phyloP scores from a whole-genome alignment of 2,113 vertebrate genomes.

The Salminus brasiliensis region DNA sequence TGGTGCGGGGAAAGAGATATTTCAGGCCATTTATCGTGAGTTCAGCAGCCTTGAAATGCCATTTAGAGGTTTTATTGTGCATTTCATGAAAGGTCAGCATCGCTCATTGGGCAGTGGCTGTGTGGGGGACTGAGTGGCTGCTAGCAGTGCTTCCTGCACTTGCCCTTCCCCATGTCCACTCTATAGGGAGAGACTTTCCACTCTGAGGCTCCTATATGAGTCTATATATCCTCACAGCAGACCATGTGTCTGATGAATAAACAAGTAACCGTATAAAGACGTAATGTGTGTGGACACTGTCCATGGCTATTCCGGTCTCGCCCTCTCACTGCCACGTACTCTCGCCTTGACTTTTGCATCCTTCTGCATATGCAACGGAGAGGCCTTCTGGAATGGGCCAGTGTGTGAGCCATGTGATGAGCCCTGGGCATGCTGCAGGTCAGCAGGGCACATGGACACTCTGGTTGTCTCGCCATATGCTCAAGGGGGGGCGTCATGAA shows the following conservation, averaged over 20 bases:
- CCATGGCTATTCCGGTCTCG: not conserved
- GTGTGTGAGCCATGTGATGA: constrained; percentile 2
- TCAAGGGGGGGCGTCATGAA: not conserved
- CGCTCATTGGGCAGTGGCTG: constrained; percentile 54
- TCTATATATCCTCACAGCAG: not conserved
- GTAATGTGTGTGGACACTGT: not conserved
- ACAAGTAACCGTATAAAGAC: not conserved
- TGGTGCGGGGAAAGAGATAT: constrained; percentile 21
- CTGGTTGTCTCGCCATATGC: not conserved
- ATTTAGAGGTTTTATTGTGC: constrained; percentile 69
- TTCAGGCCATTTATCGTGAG: constrained; percentile 57
- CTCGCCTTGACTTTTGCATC: not conserved
- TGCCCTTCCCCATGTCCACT: constrained; percentile 12
- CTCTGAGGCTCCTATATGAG: not conserved
- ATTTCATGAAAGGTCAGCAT: constrained; percentile 68
- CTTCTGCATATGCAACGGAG: not conserved
- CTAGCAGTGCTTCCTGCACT: constrained; percentile 32
- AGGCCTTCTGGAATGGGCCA: not conserved
- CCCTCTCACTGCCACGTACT: not conserved
- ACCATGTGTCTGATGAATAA: not conserved
- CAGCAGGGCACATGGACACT: not conserved
- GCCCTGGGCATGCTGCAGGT: constrained; percentile 5
- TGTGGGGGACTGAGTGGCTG: constrained; percentile 52
- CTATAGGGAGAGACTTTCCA: not conserved
- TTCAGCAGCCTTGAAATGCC: constrained; percentile 64